Conservation (phyloP, 2,797 vertebrate species). For the Mallotus villosus region DNA sequence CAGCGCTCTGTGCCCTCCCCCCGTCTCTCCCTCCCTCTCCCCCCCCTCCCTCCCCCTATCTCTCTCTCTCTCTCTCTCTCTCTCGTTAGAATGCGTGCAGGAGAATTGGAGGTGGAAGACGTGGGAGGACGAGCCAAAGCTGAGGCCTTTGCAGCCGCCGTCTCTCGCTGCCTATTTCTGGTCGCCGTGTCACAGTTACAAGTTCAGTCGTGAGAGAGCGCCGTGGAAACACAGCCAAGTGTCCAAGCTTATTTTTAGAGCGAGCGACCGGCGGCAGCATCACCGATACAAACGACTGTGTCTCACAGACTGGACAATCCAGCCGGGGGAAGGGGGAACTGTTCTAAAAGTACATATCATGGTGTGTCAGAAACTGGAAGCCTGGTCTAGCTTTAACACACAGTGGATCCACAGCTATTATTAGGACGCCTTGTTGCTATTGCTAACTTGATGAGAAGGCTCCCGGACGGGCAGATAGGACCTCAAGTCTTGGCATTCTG, state of each 20-base stretch:
- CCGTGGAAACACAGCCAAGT: slow-evolving; percentile 83
- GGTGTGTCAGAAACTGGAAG: slow-evolving; percentile 48
- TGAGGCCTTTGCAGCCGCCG: slow-evolving; percentile 38
- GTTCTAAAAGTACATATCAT: slow-evolving; percentile 59
- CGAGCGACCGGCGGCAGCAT: slow-evolving; percentile 59
- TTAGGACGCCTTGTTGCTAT: slow-evolving; percentile 41
- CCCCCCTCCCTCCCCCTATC: no score
- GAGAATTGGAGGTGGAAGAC: no score
- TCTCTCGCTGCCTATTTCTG: slow-evolving; percentile 71
- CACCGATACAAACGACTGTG: slow-evolving; percentile 72
- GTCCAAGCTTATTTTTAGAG: slow-evolving; percentile 80
- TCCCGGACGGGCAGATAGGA: slow-evolving; percentile 47
- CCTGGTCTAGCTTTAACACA: slow-evolving; percentile 49
- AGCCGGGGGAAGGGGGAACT: slow-evolving; percentile 54
- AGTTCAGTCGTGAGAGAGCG: slow-evolving; percentile 67
- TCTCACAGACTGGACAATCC: slow-evolving; percentile 58
- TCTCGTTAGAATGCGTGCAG: no score
- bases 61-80: no score
- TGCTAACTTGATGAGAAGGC: slow-evolving; percentile 55
- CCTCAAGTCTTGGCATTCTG: slow-evolving; percentile 55
- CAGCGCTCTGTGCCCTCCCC: no score
- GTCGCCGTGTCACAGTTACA: slow-evolving; percentile 61
- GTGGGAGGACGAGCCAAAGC: no score
- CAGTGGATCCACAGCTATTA: slow-evolving; percentile 48
- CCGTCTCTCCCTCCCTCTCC: no score